A percentile compares a stretch with the other conserved stretches of the same genome.
These are phyloP conservation scores for Nezara viridula DNA, from an alignment of 2,888 invertebrate species.

Conservation along the genomic window DNA sequence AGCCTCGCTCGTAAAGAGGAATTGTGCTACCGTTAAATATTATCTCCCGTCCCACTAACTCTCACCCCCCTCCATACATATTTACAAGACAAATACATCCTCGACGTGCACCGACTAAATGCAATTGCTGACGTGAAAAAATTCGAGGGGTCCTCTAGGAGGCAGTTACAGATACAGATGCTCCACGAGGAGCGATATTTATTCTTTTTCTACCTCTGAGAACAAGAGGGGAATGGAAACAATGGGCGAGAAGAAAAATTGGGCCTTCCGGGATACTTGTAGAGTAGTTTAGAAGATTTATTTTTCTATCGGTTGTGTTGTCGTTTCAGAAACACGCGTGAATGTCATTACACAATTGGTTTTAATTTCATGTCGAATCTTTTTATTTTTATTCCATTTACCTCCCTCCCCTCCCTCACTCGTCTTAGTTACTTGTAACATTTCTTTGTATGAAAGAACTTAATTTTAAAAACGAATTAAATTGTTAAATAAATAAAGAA, in stretches of 20 bases:
- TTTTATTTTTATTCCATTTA: too few species aligned
- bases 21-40: slow-evolving; percentile 61
- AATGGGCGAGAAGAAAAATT: background rate
- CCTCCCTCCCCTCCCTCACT: too few species aligned
- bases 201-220: slow-evolving; percentile 6
- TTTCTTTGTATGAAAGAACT: too few species aligned
- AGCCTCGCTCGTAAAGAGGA: slow-evolving; percentile 56
- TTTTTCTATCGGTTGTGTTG: background rate
- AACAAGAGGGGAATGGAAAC: background rate
- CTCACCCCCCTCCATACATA: slow-evolving; percentile 51
- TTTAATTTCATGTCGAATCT: too few species aligned
- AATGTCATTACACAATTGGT: too few species aligned
- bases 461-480: too few species aligned
- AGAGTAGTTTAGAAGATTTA: background rate
- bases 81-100: slow-evolving; percentile 58
- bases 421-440: too few species aligned
- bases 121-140: slow-evolving; percentile 52
- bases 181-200: background rate
- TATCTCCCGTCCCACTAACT: background rate
- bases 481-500: too few species aligned
- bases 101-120: slow-evolving; percentile 59
- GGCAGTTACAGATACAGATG: slow-evolving; percentile 39
- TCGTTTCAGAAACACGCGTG: background rate
- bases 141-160: background rate
- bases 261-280: background rate